Evolutionary conservation across 2,113 vertebrate species (phyloP).

Genomic region (Rhadina sibilatrix): DNA sequence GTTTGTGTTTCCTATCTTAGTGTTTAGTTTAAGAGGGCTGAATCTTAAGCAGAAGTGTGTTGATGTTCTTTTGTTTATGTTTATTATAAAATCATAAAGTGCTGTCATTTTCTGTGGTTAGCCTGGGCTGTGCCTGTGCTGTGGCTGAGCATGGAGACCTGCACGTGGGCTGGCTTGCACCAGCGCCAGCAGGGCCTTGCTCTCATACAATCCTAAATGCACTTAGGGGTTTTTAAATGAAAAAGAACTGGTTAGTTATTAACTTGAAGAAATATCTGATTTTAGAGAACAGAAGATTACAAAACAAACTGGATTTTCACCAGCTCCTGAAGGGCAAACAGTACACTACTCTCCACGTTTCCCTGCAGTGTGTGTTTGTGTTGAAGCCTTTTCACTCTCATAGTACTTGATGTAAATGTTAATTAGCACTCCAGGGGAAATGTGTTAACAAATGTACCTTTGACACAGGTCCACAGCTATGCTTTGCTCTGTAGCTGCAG

Average conservation of each 20-base stretch:
- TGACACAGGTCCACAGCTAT: conserved; percentile 43
- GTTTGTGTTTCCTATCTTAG: background rate
- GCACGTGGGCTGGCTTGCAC: background rate
- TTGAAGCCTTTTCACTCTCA: background rate
- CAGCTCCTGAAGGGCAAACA: conserved; percentile 57
- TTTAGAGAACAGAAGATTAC: conserved; percentile 52
- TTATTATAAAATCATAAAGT: background rate
- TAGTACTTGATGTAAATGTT: conserved; percentile 48
- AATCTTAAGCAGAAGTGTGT: background rate
- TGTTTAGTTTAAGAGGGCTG: conserved; percentile 3
- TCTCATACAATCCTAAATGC: conserved; percentile 22
- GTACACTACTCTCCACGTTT: background rate
- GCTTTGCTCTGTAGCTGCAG: conserved; percentile 31
- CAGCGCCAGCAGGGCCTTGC: conserved; percentile 7
- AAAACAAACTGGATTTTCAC: conserved; percentile 55
- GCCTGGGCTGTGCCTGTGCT: fast-evolving
- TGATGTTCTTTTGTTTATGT: background rate
- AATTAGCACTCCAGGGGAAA: conserved; percentile 61
- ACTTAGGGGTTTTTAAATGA: conserved; percentile 34
- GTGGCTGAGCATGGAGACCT: background rate
- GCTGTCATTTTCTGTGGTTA: background rate
- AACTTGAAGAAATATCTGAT: conserved; percentile 66
- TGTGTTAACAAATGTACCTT: conserved; percentile 66
- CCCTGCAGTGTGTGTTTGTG: background rate
- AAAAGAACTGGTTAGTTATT: conserved; percentile 66